These are phyloP conservation scores for Stichodactyla helianthus DNA, from an alignment of 64 coral and sea anemone species.

Conservation along the genomic window DNA sequence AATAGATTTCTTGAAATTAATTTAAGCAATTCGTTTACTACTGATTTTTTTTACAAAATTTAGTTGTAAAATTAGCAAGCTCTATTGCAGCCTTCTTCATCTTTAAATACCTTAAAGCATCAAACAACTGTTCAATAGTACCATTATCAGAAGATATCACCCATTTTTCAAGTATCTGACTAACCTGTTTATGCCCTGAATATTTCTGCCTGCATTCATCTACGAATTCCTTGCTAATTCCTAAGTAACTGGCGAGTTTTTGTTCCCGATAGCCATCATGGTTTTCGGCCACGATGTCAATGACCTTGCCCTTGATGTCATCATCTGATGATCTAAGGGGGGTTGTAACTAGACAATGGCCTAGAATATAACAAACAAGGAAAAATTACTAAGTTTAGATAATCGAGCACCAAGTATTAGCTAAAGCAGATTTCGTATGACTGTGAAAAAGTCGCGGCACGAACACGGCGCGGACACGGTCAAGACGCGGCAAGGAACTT, in stretches of 20 bases:
- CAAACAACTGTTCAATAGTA: background rate
- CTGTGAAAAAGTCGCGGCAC: too few species aligned
- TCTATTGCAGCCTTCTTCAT: background rate
- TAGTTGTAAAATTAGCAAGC: background rate
- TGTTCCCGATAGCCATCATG: background rate
- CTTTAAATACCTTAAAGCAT: background rate
- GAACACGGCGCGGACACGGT: too few species aligned
- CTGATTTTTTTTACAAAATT: background rate
- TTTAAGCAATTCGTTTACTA: too few species aligned
- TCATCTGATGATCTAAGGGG: background rate
- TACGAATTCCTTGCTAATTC: background rate
- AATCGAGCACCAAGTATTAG: too few species aligned
- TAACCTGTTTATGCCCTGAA: background rate
- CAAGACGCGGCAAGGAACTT: too few species aligned
- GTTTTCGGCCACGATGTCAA: background rate
- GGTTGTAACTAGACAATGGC: background rate
- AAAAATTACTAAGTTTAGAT: background rate
- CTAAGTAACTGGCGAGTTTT: background rate
- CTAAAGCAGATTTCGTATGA: too few species aligned
- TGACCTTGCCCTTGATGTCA: background rate
- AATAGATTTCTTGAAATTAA: too few species aligned
- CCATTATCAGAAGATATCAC: background rate
- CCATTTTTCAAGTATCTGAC: background rate
- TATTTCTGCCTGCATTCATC: background rate
- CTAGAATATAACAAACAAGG: background rate